Conservation (phyloP, 2,797 vertebrate species). For the Ispidina picta region DNA sequence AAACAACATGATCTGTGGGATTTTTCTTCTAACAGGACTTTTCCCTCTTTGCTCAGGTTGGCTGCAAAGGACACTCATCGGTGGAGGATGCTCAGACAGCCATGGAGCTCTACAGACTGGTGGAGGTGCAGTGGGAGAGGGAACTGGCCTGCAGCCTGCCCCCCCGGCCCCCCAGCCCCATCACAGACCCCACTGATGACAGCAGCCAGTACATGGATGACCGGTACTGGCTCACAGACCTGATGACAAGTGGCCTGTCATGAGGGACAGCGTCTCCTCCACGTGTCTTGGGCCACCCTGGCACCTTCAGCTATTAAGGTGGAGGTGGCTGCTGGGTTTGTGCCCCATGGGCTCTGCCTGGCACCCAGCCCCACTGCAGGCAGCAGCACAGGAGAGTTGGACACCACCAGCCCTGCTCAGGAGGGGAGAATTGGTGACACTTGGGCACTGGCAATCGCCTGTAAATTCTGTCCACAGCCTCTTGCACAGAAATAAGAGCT, state of each 20-base stretch:
- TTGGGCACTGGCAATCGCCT: not conserved
- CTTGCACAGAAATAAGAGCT: not conserved
- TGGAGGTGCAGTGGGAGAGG: conserved; percentile 88
- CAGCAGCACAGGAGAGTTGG: not conserved
- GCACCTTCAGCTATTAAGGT: not conserved
- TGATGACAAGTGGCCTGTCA: conserved; percentile 71
- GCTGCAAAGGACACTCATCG: conserved; percentile 87
- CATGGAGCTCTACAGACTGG: conserved; percentile 93
- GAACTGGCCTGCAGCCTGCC: conserved; percentile 55
- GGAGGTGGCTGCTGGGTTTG: not conserved
- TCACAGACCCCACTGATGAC: conserved; percentile 50
- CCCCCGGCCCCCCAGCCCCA: not conserved
- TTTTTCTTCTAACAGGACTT: not conserved
- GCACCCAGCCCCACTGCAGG: not conserved
- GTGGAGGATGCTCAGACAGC: conserved; percentile 89
- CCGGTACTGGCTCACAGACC: conserved; percentile 88
- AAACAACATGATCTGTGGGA: not conserved
- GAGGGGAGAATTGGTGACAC: not conserved
- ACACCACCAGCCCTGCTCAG: not conserved
- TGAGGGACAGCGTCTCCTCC: accelerated
- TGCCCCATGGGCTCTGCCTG: not conserved
- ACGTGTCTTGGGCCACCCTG: accelerated
- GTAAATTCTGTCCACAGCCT: not conserved
- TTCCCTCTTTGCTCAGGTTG: conserved; percentile 69
- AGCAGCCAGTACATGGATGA: conserved; percentile 89